These are phyloP conservation scores for Phthorimaea operculella DNA, from an alignment of 1,140 invertebrate genomes.

Conservation along the genomic window DNA sequence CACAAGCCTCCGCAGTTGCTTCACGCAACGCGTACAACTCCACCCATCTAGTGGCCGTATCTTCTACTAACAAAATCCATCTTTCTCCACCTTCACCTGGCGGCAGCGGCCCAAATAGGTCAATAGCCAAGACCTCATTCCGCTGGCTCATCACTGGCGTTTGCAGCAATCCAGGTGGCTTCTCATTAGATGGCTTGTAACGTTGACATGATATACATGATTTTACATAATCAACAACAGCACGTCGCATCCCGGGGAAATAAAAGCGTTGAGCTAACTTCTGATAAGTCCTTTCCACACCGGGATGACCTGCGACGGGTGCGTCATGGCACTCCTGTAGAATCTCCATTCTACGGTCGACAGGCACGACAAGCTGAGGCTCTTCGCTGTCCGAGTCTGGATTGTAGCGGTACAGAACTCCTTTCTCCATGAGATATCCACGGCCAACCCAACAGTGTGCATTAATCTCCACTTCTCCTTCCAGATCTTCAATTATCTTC, in stretches of 20 bases:
- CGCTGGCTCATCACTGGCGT: too few relatives aligned
- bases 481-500: slow-evolving; percentile 17
- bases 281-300: slow-evolving; percentile 19
- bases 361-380: slow-evolving; percentile 21
- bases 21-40: too few relatives aligned
- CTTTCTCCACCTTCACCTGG: too few relatives aligned
- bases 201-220: slow-evolving; percentile 19
- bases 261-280: not conserved
- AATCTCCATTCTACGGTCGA: slow-evolving; percentile 5
- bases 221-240: slow-evolving; percentile 28
- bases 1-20: too few relatives aligned
- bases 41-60: too few relatives aligned
- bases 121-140: too few relatives aligned
- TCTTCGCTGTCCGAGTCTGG: slow-evolving; percentile 17
- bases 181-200: too few relatives aligned
- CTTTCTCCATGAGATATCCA: slow-evolving; percentile 13
- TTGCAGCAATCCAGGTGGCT: too few relatives aligned
- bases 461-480: slow-evolving; percentile 6
- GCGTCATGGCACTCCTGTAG: slow-evolving; percentile 26
- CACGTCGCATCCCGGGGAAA: slow-evolving; percentile 9
- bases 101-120: too few relatives aligned
- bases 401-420: slow-evolving; percentile 9
- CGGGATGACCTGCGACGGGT: slow-evolving; percentile 28
- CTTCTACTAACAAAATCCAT: too few relatives aligned
- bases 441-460: slow-evolving; percentile 6